These are phyloP conservation scores for Pseudotriccus pelzelni DNA, from an alignment of 2,797 vertebrate genomes.

Conservation along the genomic window DNA sequence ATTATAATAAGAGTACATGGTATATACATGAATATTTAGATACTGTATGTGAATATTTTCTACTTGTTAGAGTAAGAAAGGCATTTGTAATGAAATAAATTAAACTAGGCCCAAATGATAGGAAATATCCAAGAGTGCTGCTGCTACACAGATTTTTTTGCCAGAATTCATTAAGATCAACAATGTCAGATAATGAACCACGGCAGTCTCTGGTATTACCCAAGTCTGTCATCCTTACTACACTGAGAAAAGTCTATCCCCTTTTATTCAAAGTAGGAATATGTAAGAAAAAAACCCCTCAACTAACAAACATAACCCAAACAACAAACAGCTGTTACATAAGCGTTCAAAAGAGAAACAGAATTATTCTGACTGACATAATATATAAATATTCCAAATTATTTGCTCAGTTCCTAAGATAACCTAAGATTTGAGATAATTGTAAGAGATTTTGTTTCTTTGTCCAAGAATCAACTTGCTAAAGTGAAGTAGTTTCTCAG, in stretches of 20 bases:
- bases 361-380: background rate
- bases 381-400: background rate
- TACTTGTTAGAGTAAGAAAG: background rate
- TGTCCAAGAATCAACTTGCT: background rate
- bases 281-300: fast-evolving
- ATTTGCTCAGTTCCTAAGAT: background rate
- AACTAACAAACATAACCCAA: background rate
- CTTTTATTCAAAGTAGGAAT: background rate
- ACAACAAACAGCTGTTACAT: background rate
- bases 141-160: background rate
- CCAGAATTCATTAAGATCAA: background rate
- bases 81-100: background rate
- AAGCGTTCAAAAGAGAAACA: background rate
- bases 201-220: background rate
- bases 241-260: background rate
- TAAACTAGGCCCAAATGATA: background rate
- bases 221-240: background rate
- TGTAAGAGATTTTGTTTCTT: background rate
- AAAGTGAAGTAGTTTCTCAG: background rate
- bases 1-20: background rate
- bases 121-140: background rate
- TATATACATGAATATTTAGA: background rate
- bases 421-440: background rate
- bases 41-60: background rate
- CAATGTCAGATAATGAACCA: background rate